Evolutionary conservation across 2,113 vertebrate species (phyloP), one percentile per base, ranked within the genome.

Genomic region (Cynopterus brachyotis): DNA sequence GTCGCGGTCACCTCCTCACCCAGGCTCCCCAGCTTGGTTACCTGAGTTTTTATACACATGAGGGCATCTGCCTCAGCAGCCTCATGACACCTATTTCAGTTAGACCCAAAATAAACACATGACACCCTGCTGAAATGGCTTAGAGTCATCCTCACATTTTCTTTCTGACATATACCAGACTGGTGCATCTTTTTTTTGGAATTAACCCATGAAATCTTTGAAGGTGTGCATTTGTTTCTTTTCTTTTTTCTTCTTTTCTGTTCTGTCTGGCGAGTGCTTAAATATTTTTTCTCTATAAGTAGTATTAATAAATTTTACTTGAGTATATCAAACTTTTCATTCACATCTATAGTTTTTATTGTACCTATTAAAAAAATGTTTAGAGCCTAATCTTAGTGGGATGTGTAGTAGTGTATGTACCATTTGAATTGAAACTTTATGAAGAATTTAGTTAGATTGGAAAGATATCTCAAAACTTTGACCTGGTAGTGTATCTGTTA

Each of bases 181-280:
- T 57, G 83, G 50, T 78, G 94, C 89, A 83, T 94, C 96, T 69
- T 45, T 89, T 28, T 79, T 81, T 60, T 98, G 96, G 83, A 94
- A 88, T 95, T 94, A 9, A 69, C 55, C 85, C 47, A 22, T 84
- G 64, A 79, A 53, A 45, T 84, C 16, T 92, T 78, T 16, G 82
- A 64, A 95, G 80, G 47, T 26, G 26, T 15, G 1, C 8, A 17
- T 90, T 50, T 84, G 53, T 47, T 93, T 40, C 24, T 96, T 93
- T 95, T 26, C 60, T 90, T 70, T 91, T 89, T 89, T 40, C 47
- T 94, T 93, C 91, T 64, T 87, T 96, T 95, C 93, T 66, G 53
- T 40, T 76, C 45, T 47, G 0, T 50, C 91, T 93, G 95, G 79
- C 79, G 72, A 66, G 47, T 92, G 70, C 55, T 73, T 75, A 94